Evolutionary conservation across 2,797 vertebrate species (phyloP), one percentile per base, ranked within the genome.

Genomic region (Garrulus glandarius): DNA sequence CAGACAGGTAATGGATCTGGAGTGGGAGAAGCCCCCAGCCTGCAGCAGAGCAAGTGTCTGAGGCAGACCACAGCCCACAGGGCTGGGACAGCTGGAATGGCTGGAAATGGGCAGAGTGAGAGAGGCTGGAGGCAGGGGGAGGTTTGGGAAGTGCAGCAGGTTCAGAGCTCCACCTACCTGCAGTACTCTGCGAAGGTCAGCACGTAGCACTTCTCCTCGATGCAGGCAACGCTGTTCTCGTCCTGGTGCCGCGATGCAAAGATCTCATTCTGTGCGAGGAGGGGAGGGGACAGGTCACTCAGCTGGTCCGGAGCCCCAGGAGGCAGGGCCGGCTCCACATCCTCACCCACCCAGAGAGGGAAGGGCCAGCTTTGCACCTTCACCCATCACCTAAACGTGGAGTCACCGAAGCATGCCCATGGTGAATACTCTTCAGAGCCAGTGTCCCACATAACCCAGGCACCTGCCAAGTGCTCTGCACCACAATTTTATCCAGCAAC

Each of bases 191-290:
- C 99, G 98, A 99, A 98, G 93, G 99, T 99, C 97, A 99, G 98
- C 96, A 99, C 99, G 43, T 99, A 99, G 98, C 99, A 99, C 97
- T 99, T 99, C 98, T 99, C 99, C 97, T 99, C 99, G 27, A 99
- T 99, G 97, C 99, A 99, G 96, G 99, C 99, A 84, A 99, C 99
- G 46, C 99, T 99, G 98, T 99, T 99, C 94, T 99, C 99, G 41
- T 99, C 99, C 98, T 99, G 99, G 98, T 99, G 99, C 95, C 99
- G 98, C 46, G 99, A 99, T 1, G 99, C 99, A 92, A 99, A 99
- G 95, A 99, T 99, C 98, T 99, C 99, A 92, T 99, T 99, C 99
- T 99, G 98, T 50, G 96, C 85, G 27, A 88, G 81, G 26, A 67
- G 34, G 17, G 65, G 85, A 61, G 77, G 55, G 17, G n/a, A 37